phyloP scores from a whole-genome alignment of 2,113 vertebrate genomes.

The Tamias sibiricus region DNA sequence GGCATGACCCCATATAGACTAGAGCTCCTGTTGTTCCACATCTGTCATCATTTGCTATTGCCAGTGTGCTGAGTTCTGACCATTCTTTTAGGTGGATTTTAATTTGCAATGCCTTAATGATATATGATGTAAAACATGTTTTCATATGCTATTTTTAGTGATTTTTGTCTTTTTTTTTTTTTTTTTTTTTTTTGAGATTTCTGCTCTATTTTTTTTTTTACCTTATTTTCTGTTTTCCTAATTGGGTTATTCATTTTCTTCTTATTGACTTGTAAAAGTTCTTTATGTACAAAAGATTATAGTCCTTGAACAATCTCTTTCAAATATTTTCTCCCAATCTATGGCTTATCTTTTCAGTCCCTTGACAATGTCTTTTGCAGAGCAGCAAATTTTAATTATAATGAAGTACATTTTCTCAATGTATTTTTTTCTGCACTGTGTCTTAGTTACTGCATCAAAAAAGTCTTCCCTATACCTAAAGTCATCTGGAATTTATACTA shows the following conservation, averaged over 20 bases:
- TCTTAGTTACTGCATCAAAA: background rate
- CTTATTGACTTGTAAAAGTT: background rate
- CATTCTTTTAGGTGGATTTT: background rate
- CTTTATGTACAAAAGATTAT: background rate
- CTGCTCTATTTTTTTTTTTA: background rate
- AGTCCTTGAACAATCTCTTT: background rate
- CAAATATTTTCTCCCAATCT: background rate
- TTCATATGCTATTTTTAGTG: background rate
- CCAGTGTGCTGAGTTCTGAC: background rate
- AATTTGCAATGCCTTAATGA: background rate
- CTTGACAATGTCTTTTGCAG: background rate
- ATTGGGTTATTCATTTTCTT: background rate
- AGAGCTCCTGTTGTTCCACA: background rate
- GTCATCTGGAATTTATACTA: background rate
- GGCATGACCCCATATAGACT: accelerated
- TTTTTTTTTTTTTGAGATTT: background rate
- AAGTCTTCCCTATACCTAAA: background rate
- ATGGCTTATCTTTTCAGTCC: background rate
- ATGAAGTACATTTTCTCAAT: background rate
- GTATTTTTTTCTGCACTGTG: background rate
- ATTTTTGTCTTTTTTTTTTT: too few species aligned
- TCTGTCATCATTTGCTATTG: background rate
- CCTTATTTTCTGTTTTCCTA: background rate
- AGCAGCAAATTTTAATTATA: background rate
- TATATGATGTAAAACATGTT: background rate